phyloP scores from a whole-genome alignment of 2,888 invertebrate genomes.

The Drosophila nigritarsus region DNA sequence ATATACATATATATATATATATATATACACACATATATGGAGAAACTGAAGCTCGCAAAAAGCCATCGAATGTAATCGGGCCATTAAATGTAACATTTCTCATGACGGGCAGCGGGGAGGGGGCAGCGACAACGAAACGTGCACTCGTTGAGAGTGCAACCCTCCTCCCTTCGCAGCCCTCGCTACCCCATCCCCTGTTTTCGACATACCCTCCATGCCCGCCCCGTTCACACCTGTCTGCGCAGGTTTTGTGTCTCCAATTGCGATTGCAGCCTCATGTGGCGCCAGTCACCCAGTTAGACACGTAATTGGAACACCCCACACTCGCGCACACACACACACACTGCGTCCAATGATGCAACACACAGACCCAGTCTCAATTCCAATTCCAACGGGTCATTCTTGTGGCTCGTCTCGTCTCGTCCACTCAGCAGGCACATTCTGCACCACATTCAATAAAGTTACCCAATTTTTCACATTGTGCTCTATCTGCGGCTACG shows the following conservation, averaged over 20 bases:
- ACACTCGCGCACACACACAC: not conserved
- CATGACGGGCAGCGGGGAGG: slow-evolving; percentile 27
- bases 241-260: slow-evolving; percentile 39
- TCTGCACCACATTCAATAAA: not conserved
- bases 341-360: not conserved
- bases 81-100: slow-evolving; percentile 56
- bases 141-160: slow-evolving; percentile 19
- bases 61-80: slow-evolving; percentile 66
- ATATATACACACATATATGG: not conserved
- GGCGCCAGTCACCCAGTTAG: slow-evolving; percentile 53
- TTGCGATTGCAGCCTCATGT: slow-evolving; percentile 64
- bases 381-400: not conserved
- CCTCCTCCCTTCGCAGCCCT: not conserved
- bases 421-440: not conserved
- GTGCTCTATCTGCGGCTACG: slow-evolving; percentile 3
- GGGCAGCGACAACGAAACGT: slow-evolving; percentile 43
- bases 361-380: not conserved
- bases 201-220: not conserved
- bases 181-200: not conserved
- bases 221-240: slow-evolving; percentile 13
- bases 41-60: slow-evolving; percentile 38
- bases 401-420: not conserved
- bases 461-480: slow-evolving; percentile 3
- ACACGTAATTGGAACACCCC: slow-evolving; percentile 56
- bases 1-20: not conserved